Base-by-base conservation (phyloP, 1,140 invertebrate genomes). In the Frieseomelitta varia region DNA sequence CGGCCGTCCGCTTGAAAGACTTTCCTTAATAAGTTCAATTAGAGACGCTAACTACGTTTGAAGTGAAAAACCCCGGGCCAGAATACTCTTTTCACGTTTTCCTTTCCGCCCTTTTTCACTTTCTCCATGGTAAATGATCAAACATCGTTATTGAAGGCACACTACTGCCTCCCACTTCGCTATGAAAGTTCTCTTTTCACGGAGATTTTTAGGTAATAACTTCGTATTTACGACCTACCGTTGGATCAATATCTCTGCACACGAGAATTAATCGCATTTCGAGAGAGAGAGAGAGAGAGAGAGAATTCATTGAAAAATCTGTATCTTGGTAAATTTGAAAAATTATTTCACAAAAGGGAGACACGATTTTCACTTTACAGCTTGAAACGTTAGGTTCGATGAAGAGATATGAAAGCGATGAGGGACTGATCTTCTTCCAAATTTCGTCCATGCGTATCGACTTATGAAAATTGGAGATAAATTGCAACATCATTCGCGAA, bases 21-120 rank as follows among this genome's bases (percentile, higher is more conserved):
- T 79, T 73, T 39, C 39, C 61, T 84, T 73, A 84, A 84, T 83
- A 78, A 71, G 81, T 78, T 83, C 74, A 78, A 78, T 84, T 80
- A 84, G 51, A 73, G 51, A 34, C 69, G 47, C 55, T 61, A 84
- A 79, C 39, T 84, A 71, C 67, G 27, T 61, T 71, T 71, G 10
- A 71, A 71, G 39, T 15, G 67, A 78, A 79, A 71, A 47, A 47
- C 39, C 55, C 71, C 17, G 21, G n/a, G 51, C 21, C 56, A 71
- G 24, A 71, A 71, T 84, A 55, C 30, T 34, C 51, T 30, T 56
- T 71, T 34, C 74, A 53, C 39, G 11, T 24, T 63, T n/a, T 53
- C 34, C 68, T 81, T 63, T 27, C 14, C 12, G 2, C 47, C 47
- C 27, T 51, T 21, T 30, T 67, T 67, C 21, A 8, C 27, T 24